Base-by-base conservation (phyloP, 2,113 vertebrate species). In the Poeciliopsis turrubarensis region DNA sequence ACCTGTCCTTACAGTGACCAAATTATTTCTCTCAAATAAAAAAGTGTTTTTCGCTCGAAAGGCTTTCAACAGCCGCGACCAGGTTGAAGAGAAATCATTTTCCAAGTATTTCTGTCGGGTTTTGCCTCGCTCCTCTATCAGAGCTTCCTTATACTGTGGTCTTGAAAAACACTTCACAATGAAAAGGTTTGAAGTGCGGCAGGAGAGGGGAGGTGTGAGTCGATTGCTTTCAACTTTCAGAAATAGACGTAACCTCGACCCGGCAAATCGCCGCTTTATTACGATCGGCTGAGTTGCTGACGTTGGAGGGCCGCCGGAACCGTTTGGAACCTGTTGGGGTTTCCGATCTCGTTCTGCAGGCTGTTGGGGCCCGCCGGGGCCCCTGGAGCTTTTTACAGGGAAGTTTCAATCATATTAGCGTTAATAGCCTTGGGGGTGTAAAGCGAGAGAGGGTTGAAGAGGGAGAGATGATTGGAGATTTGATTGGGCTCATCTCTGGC, bases 381-480 rank as follows among this genome's bases (percentile, higher is more conserved):
- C 82, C 82, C 84, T 39, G 47, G 84, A 81, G 84, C 10, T 74
- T 82, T 82, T 75, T 63, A 29, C 26, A 64, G 82, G 70, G 78
- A 81, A 76, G 81, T 82, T 86, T 64, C 82, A 87, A 88, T 88
- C 82, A 83, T 83, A 85, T 90, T 78, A 76, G 75, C 83, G 83
- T 81, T 27, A 87, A 86, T 88, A 78, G 82, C 68, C 41, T 65
- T 25, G 30, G 65, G 15, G 26, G 66, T 11, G 32, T 79, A 47
- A 61, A 62, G 31, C 34, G 61, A 22, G 31, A 65, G 31, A 29
- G 30, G 19, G 17, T 68, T 69, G n/a, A 67, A 57, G 51, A 65
- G 22, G 47, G 27, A 51, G 30, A 65, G 30, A 14, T 39, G 44
- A 60, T 30, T 62, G 5, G 27, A 60, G 30, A 26, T 70, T 75